A percentile compares a stretch with the other conserved stretches of the same genome.
Evolutionary conservation across 2,888 invertebrate species (phyloP).

Genomic region (Tetanocera ferruginea): DNA sequence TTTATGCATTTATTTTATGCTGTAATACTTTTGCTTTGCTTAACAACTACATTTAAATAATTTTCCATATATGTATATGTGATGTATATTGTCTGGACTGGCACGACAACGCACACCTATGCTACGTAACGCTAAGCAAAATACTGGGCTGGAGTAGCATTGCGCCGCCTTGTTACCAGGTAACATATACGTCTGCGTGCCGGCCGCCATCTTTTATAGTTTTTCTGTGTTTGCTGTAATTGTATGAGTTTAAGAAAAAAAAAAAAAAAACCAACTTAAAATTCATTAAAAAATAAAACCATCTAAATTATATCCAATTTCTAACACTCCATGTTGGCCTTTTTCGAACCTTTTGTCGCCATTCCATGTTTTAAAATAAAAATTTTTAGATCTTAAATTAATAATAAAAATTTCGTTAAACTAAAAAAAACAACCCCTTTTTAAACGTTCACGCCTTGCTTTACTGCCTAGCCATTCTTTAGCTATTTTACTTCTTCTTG

Average conservation of each 20-base stretch:
- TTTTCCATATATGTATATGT: not conserved
- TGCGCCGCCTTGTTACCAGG: constrained; percentile 25
- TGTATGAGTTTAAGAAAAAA: not conserved
- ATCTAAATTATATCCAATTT: constrained; percentile 39
- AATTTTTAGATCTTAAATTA: constrained; percentile 12
- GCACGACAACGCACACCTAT: constrained; percentile 9
- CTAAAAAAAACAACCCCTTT: constrained; percentile 55
- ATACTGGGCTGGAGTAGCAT: constrained; percentile 33
- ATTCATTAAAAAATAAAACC: constrained; percentile 25
- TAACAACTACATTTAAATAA: constrained; percentile 16
- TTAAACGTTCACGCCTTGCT: constrained; percentile 53
- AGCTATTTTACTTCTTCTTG: constrained; percentile 47
- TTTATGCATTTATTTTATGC: not conserved
- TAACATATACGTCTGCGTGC: constrained; percentile 5
- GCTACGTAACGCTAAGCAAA: constrained; percentile 28
- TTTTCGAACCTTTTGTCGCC: constrained; percentile 61
- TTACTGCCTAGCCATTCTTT: not conserved
- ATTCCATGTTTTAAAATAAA: constrained; percentile 36
- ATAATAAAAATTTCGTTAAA: not conserved
- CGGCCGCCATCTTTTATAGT: constrained; percentile 35
- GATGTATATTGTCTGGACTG: not conserved
- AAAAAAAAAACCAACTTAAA: not conserved
- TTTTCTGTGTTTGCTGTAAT: not conserved
- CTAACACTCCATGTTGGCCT: constrained; percentile 60
- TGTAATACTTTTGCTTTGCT: not conserved